These are phyloP conservation scores for Sinohyriopsis cumingii DNA, from an alignment of 2,888 invertebrate genomes.

Conservation along the genomic window DNA sequence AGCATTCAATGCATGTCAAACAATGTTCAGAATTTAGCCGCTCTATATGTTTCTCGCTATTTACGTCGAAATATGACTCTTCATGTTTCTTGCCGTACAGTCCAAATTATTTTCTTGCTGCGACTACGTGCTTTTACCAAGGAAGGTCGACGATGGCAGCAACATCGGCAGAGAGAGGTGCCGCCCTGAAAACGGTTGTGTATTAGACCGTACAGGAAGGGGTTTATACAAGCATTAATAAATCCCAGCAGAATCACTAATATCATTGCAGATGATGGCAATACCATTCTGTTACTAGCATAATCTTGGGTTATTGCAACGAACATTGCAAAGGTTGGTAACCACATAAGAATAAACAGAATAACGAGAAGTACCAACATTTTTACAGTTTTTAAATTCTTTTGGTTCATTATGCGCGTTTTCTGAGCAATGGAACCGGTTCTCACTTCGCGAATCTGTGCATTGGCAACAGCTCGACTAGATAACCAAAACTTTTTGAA, in stretches of 20 bases:
- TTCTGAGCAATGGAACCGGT: no score
- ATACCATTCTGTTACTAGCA: constrained; percentile 19
- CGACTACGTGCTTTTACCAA: no score
- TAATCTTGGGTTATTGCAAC: constrained; percentile 47
- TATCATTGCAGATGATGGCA: constrained; percentile 47
- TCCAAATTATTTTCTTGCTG: no score
- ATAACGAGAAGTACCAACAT: constrained; percentile 50
- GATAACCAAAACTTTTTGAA: constrained; percentile 42
- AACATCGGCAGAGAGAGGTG: no score
- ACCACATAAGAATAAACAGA: constrained; percentile 53
- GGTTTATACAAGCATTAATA: constrained; percentile 53
- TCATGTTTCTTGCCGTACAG: no score
- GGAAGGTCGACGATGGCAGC: no score
- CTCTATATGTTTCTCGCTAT: no score
- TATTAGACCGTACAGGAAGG: constrained; percentile 54
- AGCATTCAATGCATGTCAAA: no score
- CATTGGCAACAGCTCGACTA: constrained; percentile 20
- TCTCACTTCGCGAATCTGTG: neutral
- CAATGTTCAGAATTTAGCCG: no score
- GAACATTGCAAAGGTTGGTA: constrained; percentile 50
- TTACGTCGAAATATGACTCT: no score
- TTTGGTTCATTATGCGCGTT: neutral
- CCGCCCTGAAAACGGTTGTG: constrained; percentile 12
- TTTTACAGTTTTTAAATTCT: constrained; percentile 46
- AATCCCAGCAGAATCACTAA: constrained; percentile 41